Base-by-base conservation (phyloP, 2,888 invertebrate species). In the Pristionchus maxplancki region DNA sequence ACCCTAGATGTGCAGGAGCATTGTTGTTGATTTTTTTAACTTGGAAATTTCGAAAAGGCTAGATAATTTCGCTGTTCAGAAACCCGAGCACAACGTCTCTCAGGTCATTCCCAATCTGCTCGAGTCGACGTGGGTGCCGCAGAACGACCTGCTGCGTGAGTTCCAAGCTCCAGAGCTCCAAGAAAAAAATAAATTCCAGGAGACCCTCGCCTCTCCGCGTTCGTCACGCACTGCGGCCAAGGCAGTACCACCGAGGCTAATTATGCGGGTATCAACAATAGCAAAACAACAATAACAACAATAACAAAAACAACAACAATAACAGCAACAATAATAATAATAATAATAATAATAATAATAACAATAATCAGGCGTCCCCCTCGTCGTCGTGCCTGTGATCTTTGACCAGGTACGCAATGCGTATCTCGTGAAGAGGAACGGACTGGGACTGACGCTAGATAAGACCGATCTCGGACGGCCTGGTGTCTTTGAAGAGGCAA, bases 341-440 rank as follows among this genome's bases (percentile, higher is more conserved):
- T 37, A 9, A 28, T 74, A 9, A 0, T 64, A 24, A 9, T 8
- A 40, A 3, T n/a, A n/a, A n/a, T n/a, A n/a, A n/a, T n/a, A n/a
- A n/a, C n/a, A n/a, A n/a, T n/a, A n/a, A n/a, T n/a, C 37, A 89
- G 95, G 94, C 58, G 95, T 95, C 31, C 95, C 95, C 6, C 94
- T 95, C 89, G 93, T 95, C 1, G 95, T 95, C 9, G 92, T 95
- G 62, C 95, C 95, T 8, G 92, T 95, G 40, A 95, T 95, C 90
- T 95, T 94, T 40, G 95, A 95, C 91, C 95, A 95, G 92, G 93
- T 94, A 82, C 94, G 95, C 84, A 94, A 95, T 86, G 93, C 94
- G 20, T 93, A 94, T 88, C 93, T 95, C 85, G 92, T 95, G 58
- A 92, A 92, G 71, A 53, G 87, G 11, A 67, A 81, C n/a, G 87